Evolutionary conservation across 2,888 invertebrate genomes (phyloP), one percentile per base, ranked within the genome.

Genomic region (Lapara coniferarum): DNA sequence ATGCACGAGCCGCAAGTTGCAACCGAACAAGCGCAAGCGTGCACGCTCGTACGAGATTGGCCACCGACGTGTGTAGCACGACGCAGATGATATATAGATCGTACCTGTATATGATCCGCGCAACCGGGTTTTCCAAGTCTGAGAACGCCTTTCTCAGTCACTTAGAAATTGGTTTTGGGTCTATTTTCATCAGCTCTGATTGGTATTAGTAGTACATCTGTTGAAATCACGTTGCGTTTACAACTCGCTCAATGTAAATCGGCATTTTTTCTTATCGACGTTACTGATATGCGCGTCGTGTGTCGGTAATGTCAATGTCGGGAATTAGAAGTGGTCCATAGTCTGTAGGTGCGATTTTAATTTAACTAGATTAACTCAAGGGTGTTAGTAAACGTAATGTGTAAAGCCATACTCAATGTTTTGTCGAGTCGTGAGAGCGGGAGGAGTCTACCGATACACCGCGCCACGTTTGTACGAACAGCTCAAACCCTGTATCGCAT

Each of bases 351-450:
- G 16, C 63, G 13, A 46, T 63, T 19, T 49, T 13, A 59, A 19
- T 13, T 56, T 25, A 12, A 12, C 13, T 13, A 55, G 10, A 55
- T 55, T 58, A 58, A 63, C 10, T 63, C 0, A 49, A 63, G 7
- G 10, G 44, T 59, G 59, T 63, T 49, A 49, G 13, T 12, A 46
- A 10, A 49, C 49, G 13, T 46, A 49, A 13, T 19, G 63, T 59
- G 59, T 59, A 59, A 59, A 59, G 59, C 59, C 59, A 59, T 59
- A 59, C 59, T 59, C 63, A 59, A 59, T 49, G 49, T 63, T 57
- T 55, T 55, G 55, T 55, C 10, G 55, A 16, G 13, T 51, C 51
- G 12, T 51, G 10, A 51, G 37, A 6, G 37, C 37, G 37, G 37
- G 37, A 37, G 37, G 37, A 2, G 37, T 37, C 8, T 8, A 37